phyloP scores from a whole-genome alignment of 2,888 invertebrate species.

The Hemithea aestivaria region DNA sequence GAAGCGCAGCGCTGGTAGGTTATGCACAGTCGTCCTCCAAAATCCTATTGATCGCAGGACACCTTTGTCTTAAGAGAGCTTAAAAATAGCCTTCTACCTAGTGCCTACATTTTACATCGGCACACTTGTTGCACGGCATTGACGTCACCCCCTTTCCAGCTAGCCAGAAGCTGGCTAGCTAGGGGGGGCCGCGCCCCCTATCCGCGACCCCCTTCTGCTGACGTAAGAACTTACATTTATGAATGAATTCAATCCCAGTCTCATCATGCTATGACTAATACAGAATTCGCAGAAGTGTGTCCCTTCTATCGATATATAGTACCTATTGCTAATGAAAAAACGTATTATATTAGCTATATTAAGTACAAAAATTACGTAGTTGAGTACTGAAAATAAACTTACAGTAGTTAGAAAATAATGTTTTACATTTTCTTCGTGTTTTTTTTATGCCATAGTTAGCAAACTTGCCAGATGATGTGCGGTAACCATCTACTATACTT shows the following conservation, averaged over 20 bases:
- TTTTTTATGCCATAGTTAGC: no score
- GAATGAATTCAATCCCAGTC: conserved; percentile 65
- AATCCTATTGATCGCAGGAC: conserved; percentile 13
- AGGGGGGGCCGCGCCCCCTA: conserved; percentile 55
- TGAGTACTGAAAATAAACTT: no score
- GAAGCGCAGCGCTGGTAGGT: no score
- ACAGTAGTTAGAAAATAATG: no score
- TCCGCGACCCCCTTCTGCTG: conserved; percentile 46
- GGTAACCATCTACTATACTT: no score
- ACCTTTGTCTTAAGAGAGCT: conserved; percentile 16
- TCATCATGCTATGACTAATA: conserved; percentile 39
- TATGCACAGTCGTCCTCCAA: conserved; percentile 3
- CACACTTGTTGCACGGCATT: conserved; percentile 72
- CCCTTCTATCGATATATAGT: no score
- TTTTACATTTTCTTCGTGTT: no score
- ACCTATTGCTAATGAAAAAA: no score
- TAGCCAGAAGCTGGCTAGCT: conserved; percentile 32
- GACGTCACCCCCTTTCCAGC: conserved; percentile 65
- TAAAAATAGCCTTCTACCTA: conserved; percentile 65
- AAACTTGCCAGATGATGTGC: no score
- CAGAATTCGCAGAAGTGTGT: no score
- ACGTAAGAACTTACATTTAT: conserved; percentile 69
- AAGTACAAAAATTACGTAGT: no score
- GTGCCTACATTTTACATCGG: conserved; percentile 50
- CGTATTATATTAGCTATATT: no score